Evolutionary conservation across 2,888 invertebrate genomes (phyloP), one percentile per base, ranked within the genome.

Genomic region (Eupsilia transversa): DNA sequence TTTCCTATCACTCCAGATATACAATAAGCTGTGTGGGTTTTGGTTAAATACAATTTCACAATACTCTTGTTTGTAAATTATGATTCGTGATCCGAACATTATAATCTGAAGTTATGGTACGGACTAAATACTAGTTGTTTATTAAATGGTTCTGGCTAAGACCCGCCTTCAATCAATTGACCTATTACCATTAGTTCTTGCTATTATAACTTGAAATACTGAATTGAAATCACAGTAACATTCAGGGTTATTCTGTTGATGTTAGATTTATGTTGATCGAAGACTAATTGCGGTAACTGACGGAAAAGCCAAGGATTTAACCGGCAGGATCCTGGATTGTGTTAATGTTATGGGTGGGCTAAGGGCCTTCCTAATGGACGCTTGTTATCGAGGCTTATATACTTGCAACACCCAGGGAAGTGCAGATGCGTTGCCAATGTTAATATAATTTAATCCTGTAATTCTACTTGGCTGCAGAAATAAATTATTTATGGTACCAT

Each of bases 1-100:
- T 49, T 33, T 30, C 6, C n/a, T 65, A 65, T 10, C 9, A 33
- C 17, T 30, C 20, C 27, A 60, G 43, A 52, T 72, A 56, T n/a
- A 30, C n/a, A 59, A 30, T n/a, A 35, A 41, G 20, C 57, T 30
- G 43, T 46, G 49, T 79, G 33, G 79, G 60, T 41, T 78, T 71
- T 33, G 17, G 27, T 79, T 54, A 35, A 35, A 73, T 23, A 64
- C 23, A 73, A 79, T 83, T 81, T 67, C 70, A 59, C 79, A 83
- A 83, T 74, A 41, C 38, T 41, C 61, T 65, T 56, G 73, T 81
- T 83, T 79, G 75, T 82, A 68, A 83, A 74, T 87, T 79, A 78
- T 59, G 33, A 75, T 74, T 78, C 72, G 74, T 83, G 72, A 72
- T 80, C 60, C 38, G 71, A 74, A 74, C 85, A 81, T 85, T 70